These are phyloP conservation scores for Argyrosomus japonicus DNA, from an alignment of 2,113 vertebrate genomes.

Conservation along the genomic window DNA sequence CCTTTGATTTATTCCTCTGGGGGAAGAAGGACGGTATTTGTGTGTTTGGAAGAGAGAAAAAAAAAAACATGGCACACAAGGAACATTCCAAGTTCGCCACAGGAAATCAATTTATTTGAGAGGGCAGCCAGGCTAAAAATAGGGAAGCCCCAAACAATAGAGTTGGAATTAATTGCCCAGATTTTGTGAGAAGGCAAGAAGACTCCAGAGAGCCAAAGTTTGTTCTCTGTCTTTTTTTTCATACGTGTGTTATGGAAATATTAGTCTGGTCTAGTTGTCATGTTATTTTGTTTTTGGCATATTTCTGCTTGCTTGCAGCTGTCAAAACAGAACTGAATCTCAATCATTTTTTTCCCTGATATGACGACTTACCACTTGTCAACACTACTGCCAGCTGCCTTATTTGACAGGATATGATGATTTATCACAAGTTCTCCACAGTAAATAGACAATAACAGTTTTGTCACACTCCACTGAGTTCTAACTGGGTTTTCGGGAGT, in stretches of 20 bases:
- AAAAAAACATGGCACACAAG: conserved; percentile 64
- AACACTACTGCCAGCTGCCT: conserved; percentile 72
- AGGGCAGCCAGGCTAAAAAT: conserved; percentile 83
- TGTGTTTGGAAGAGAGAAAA: conserved; percentile 50
- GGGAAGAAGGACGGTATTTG: conserved; percentile 70
- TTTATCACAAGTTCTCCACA: conserved; percentile 78
- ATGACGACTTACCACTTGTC: conserved; percentile 75
- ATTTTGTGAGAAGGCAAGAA: conserved; percentile 74
- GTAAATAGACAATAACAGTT: conserved; percentile 85
- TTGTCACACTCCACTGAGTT: conserved; percentile 84
- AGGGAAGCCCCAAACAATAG: conserved; percentile 76
- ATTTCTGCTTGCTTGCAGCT: conserved; percentile 75
- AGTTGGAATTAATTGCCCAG: conserved; percentile 80
- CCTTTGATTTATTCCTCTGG: conserved; percentile 84
- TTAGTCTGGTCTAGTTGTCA: conserved; percentile 77
- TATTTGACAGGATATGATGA: conserved; percentile 81
- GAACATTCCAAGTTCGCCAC: conserved; percentile 80
- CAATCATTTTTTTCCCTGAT: conserved; percentile 74
- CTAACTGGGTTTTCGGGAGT: conserved; percentile 80
- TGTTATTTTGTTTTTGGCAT: conserved; percentile 73
- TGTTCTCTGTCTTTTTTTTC: conserved; percentile 76
- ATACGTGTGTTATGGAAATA: conserved; percentile 76
- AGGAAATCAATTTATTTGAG: conserved; percentile 85
- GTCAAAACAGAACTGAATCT: conserved; percentile 77
- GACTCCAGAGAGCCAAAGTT: conserved; percentile 78